Percentiles rank a stretch among this genome's conserved stretches.
Evolutionary conservation across 2,113 vertebrate species (phyloP).

Genomic region (Marmota flaviventris): DNA sequence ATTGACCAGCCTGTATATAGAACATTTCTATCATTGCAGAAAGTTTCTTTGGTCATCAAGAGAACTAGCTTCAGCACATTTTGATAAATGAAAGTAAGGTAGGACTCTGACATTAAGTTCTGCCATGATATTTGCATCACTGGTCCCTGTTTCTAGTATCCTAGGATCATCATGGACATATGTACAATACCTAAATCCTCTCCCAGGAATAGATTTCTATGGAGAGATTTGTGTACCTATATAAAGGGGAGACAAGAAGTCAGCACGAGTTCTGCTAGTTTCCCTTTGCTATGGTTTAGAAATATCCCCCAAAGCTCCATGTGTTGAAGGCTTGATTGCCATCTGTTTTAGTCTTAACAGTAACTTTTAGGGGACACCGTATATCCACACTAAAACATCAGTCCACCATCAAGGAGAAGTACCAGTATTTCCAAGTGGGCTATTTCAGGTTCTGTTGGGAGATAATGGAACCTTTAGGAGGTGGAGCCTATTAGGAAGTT

Average conservation of each 20-base stretch:
- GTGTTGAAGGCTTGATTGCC: not conserved
- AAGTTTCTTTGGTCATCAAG: not conserved
- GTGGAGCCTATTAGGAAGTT: not conserved
- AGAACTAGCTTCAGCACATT: not conserved
- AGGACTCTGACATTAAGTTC: not conserved
- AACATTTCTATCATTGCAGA: not conserved
- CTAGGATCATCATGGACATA: not conserved
- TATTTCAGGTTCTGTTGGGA: not conserved
- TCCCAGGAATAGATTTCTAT: not conserved
- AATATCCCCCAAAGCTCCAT: not conserved
- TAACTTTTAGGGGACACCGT: too few relatives aligned
- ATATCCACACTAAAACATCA: too few relatives aligned
- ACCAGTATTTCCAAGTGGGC: too few relatives aligned
- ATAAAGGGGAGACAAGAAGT: not conserved
- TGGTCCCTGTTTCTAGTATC: not conserved
- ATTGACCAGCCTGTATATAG: not conserved
- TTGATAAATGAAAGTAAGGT: not conserved
- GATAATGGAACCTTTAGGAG: not conserved
- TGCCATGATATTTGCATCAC: not conserved
- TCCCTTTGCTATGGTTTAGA: not conserved
- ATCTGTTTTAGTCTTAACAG: too few relatives aligned
- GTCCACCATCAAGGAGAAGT: too few relatives aligned
- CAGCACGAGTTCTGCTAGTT: accelerated
- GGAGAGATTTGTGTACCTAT: not conserved
- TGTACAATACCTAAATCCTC: not conserved